phyloP scores from a whole-genome alignment of 2,113 vertebrate species.

The Urocitellus parryii region DNA sequence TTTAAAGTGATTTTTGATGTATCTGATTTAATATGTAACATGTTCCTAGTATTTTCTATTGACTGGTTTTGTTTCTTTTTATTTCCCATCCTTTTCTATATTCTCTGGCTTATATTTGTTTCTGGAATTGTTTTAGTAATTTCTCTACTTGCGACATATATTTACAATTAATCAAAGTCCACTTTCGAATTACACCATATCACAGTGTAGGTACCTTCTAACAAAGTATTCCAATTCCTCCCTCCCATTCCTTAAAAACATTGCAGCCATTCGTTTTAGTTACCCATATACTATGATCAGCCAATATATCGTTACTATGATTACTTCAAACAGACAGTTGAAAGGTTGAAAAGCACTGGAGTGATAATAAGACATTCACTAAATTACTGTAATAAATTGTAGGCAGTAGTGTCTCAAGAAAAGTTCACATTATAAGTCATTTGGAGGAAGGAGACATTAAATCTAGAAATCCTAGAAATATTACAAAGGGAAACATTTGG shows the following conservation, averaged over 20 bases:
- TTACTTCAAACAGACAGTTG: neutral
- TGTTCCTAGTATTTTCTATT: conserved; percentile 35
- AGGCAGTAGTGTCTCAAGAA: neutral
- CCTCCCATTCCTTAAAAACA: neutral
- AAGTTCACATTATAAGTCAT: neutral
- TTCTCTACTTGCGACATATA: neutral
- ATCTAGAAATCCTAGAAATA: conserved; percentile 33
- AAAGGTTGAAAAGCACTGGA: conserved; percentile 27
- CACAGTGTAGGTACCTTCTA: neutral
- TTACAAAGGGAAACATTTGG: conserved; percentile 10
- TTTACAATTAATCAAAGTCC: neutral
- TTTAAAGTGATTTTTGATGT: neutral
- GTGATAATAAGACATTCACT: neutral
- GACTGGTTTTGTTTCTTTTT: conserved; percentile 4
- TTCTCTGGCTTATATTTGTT: conserved; percentile 4
- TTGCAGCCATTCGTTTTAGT: neutral
- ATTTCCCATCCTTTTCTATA: neutral
- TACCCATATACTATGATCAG: neutral
- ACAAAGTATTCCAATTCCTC: neutral
- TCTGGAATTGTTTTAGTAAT: neutral
- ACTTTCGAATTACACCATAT: neutral
- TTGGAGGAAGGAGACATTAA: neutral
- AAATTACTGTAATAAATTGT: conserved; percentile 4
- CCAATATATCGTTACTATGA: neutral
- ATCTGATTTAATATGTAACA: neutral